Conservation (phyloP, 2,113 vertebrate genomes). For the Coptodon rendalli region DNA sequence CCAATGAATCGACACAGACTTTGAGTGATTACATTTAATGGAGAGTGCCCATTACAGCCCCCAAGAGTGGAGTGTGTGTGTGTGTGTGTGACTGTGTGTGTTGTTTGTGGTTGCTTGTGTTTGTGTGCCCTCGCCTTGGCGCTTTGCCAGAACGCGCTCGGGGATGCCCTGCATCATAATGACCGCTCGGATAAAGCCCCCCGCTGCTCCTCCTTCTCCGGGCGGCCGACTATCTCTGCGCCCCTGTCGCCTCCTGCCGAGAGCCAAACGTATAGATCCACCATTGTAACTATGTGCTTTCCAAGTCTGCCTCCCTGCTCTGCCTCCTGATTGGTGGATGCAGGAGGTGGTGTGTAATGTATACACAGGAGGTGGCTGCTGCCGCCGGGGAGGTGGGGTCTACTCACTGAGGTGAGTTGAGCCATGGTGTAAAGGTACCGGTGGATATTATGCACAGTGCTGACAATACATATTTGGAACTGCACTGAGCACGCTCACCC, state of each 20-base stretch:
- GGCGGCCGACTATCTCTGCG: not conserved
- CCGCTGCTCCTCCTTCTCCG: not conserved
- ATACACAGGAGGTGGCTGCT: slow-evolving; percentile 51
- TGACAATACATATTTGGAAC: slow-evolving; percentile 42
- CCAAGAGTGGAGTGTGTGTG: not conserved
- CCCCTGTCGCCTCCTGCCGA: slow-evolving; percentile 4
- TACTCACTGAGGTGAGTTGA: slow-evolving; percentile 30
- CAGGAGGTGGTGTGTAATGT: slow-evolving; percentile 58
- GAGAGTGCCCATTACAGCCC: not conserved
- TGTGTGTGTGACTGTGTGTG: not conserved
- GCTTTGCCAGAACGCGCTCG: slow-evolving; percentile 4
- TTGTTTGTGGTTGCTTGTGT: slow-evolving; percentile 8
- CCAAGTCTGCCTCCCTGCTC: slow-evolving; percentile 63
- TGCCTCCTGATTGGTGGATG: slow-evolving; percentile 58
- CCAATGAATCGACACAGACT: not conserved
- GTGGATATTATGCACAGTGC: slow-evolving; percentile 34
- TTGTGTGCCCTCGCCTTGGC: slow-evolving; percentile 22
- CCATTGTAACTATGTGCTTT: slow-evolving; percentile 69
- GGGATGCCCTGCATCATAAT: slow-evolving; percentile 60
- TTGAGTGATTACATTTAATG: slow-evolving; percentile 35
- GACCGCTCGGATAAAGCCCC: slow-evolving; percentile 11
- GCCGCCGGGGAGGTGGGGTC: slow-evolving; percentile 12
- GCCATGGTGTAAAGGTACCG: slow-evolving; percentile 26
- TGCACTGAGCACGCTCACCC: not conserved
- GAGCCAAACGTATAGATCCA: slow-evolving; percentile 49